Percentiles rank a stretch among this genome's conserved stretches.
Conservation (phyloP, 2,113 vertebrate species). For the pig (Sus scrofa) region T2T-Sscrofa CM000814.6:131406001-131406500, state of each 20-base stretch:
- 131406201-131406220: slow-evolving; percentile 82
- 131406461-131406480: not conserved
- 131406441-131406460: not conserved
- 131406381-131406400: not conserved
- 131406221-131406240: slow-evolving; percentile 83
- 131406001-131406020: not conserved
- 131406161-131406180: slow-evolving; percentile 76
- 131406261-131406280: slow-evolving; percentile 71
- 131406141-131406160: slow-evolving; percentile 83
- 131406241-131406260: slow-evolving; percentile 74
- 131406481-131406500: not conserved
- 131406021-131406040: not conserved
- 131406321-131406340: slow-evolving; percentile 70
- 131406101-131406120: slow-evolving; percentile 70
- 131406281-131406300: slow-evolving; percentile 79
- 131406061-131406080: slow-evolving; percentile 61
- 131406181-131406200: slow-evolving; percentile 79
- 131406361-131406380: not conserved
- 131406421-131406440: not conserved
- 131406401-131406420: not conserved
- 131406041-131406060: not conserved
- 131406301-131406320: slow-evolving; percentile 66
- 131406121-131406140: slow-evolving; percentile 55
- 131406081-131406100: slow-evolving; percentile 17
- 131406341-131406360: not conserved